These are phyloP conservation scores for Heliangelus exortis DNA, from an alignment of 2,797 vertebrate species.

Conservation along the genomic window DNA sequence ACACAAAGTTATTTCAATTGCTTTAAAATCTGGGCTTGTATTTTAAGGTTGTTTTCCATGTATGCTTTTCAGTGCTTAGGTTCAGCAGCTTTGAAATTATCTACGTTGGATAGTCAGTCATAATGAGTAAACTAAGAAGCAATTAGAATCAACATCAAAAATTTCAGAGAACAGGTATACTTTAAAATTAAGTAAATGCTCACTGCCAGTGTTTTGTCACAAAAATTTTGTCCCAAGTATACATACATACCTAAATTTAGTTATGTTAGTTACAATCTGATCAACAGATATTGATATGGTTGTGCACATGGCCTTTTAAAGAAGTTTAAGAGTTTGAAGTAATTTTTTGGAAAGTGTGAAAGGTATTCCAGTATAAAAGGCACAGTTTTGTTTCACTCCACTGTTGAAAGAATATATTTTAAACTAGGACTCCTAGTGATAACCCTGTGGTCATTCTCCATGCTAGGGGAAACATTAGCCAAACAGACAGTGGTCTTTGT, in stretches of 20 bases:
- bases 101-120: background rate
- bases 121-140: constrained; percentile 1
- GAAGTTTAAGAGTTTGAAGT: background rate
- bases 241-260: background rate
- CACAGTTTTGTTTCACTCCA: background rate
- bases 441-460: background rate
- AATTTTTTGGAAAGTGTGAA: background rate
- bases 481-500: background rate
- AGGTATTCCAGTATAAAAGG: background rate
- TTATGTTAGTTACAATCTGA: background rate
- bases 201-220: background rate
- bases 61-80: background rate
- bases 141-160: background rate
- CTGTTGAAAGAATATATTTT: background rate
- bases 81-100: constrained; percentile 5
- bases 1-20: background rate
- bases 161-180: background rate
- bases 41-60: background rate
- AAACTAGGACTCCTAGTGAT: background rate
- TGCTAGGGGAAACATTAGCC: background rate
- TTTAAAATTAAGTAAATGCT: background rate
- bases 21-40: background rate
- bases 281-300: background rate
- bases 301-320: background rate
- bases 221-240: background rate